These are phyloP conservation scores for Drusus annulatus DNA, from an alignment of 1,140 invertebrate species.

Conservation along the genomic window DNA sequence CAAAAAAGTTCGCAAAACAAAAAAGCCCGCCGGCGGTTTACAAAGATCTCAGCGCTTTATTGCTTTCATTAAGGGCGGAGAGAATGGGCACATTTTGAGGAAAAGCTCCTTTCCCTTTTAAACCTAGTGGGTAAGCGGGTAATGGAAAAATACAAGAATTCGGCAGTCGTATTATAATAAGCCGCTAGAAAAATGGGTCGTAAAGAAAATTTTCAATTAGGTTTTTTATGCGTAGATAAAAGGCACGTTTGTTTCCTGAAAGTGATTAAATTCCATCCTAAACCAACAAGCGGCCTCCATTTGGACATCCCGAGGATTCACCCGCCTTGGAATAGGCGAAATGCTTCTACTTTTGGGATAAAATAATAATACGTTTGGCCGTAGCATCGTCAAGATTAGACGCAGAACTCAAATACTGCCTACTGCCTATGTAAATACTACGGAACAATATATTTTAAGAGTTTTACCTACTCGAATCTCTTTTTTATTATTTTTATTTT, in stretches of 20 bases:
- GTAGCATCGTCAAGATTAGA: too few species aligned
- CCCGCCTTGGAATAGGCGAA: too few species aligned
- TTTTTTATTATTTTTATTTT: too few species aligned
- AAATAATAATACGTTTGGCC: too few species aligned
- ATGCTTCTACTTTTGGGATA: too few species aligned
- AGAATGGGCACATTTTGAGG: conserved; percentile 48
- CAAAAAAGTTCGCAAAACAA: conserved; percentile 46
- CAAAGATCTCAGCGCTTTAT: conserved; percentile 47
- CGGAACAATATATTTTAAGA: too few species aligned
- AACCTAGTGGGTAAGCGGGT: conserved; percentile 8
- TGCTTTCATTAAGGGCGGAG: conserved; percentile 47
- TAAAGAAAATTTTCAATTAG: conserved; percentile 35
- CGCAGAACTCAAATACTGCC: too few species aligned
- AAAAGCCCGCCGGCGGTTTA: conserved; percentile 36
- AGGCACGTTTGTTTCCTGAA: conserved; percentile 11
- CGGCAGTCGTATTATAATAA: conserved; percentile 35
- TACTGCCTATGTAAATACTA: too few species aligned
- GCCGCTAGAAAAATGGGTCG: conserved; percentile 32
- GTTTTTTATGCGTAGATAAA: conserved; percentile 13
- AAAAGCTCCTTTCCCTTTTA: conserved; percentile 34
- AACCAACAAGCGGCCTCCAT: too few species aligned
- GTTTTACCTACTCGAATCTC: too few species aligned
- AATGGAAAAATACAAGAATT: conserved; percentile 38
- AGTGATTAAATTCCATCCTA: conserved; percentile 13
- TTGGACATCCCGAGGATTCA: too few species aligned